Conservation (phyloP, 64 coral and sea anemone species). For the Trachythela sp. region DNA sequence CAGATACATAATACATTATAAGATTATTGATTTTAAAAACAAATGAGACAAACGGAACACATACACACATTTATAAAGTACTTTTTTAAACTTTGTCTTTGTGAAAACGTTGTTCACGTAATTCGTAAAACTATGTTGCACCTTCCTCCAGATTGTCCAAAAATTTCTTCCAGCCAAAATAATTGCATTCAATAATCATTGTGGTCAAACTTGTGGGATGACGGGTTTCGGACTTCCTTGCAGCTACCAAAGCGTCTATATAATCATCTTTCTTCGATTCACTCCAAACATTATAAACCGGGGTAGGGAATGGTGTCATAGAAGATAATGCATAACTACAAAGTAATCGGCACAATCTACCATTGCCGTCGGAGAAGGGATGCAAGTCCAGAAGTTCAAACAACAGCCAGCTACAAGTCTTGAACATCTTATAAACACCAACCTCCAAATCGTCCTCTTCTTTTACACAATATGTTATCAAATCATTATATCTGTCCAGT, state of each 20-base stretch:
- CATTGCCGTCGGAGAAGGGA: constrained; percentile 87
- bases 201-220: constrained; percentile 46
- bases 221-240: constrained; percentile 13
- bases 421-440: constrained; percentile 55
- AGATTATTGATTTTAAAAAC: too few species aligned
- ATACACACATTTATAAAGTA: too few species aligned
- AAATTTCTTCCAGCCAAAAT: constrained; percentile 52
- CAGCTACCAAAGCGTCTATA: constrained; percentile 41
- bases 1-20: too few species aligned
- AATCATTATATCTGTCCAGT: constrained; percentile 51
- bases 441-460: constrained; percentile 5
- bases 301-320: constrained; percentile 60
- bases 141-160: background rate
- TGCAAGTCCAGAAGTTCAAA: constrained; percentile 80
- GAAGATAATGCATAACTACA: constrained; percentile 53
- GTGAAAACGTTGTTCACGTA: too few species aligned
- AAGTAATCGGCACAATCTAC: constrained; percentile 64
- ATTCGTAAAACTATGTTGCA: background rate
- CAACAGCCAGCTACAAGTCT: constrained; percentile 46
- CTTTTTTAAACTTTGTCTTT: too few species aligned
- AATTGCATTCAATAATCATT: constrained; percentile 82
- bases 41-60: too few species aligned
- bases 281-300: constrained; percentile 70
- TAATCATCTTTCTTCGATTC: constrained; percentile 61
- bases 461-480: constrained; percentile 31